Evolutionary conservation across 2,797 vertebrate species (phyloP), one percentile per base, ranked within the genome.

Genomic region (Orientallactaga sibirica): DNA sequence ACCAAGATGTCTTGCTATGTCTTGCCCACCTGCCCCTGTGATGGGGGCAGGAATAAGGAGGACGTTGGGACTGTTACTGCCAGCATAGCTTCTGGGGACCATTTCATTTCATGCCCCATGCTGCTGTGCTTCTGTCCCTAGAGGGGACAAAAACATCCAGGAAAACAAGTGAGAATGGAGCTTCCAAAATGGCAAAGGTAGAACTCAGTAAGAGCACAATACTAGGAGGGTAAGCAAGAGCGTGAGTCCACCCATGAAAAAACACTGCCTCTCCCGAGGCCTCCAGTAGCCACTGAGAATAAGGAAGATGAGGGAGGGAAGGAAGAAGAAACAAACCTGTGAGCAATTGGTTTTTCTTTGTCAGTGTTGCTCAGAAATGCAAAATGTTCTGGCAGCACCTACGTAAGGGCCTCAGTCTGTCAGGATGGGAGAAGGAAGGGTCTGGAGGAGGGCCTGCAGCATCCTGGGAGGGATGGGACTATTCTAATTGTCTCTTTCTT

Each of bases 191-290:
- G 80, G 58, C 84, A 20, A 37, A 22, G 58, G 9, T 20, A 64
- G 9, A 80, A 73, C 20, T 3, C 66, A 75, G 70, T 2, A 24
- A 20, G 58, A 37, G 0, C 43, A 6, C 27, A 48, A 61, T 12
- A 0, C 58, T 0, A 0, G 11, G 48, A 48, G 24, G 29, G 52
- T 1, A 0, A 0, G 0, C 10, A 41, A n/a, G 24, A 25, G 52
- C 1, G 0, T 0, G 12, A 64, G 77, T 12, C 55, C 55, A 16
- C 16, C 1, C 7, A 4, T 2, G 20, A 74, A 85, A 75, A 43
- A 2, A 0, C 0, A 4, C 10, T 16, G 93, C 86, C 52, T 41
- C 94, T 70, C 70, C 73, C 66, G 25, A 27, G 11, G 4, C 52
- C 70, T 77, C 16, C 1, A 1, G 43, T 5, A 74, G 64, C 43